These are phyloP conservation scores for Antennarius striatus DNA, from an alignment of 2,113 vertebrate genomes.

Conservation along the genomic window DNA sequence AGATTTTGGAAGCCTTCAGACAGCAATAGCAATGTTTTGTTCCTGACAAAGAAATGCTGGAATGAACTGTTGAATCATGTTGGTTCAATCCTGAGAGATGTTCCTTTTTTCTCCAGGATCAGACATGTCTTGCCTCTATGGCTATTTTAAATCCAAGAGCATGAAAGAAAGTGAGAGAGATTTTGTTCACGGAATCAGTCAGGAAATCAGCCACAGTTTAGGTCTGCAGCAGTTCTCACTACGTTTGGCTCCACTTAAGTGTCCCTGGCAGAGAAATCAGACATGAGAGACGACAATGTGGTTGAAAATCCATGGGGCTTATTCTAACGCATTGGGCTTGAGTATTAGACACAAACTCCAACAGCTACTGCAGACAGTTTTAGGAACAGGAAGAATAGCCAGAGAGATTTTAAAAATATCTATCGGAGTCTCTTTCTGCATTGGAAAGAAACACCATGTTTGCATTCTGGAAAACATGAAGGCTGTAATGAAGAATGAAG, in stretches of 20 bases:
- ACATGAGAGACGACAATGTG: slow-evolving; percentile 14
- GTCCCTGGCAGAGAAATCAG: slow-evolving; percentile 10
- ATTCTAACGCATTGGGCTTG: slow-evolving; percentile 22
- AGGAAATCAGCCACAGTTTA: slow-evolving; percentile 10
- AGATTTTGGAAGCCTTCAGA: slow-evolving; percentile 9
- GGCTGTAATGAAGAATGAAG: slow-evolving; percentile 27
- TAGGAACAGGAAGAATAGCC: slow-evolving; percentile 16
- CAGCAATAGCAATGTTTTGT: background rate
- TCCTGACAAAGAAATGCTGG: background rate
- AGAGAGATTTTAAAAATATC: slow-evolving; percentile 3
- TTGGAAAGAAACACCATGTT: slow-evolving; percentile 31
- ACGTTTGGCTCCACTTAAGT: slow-evolving; percentile 17
- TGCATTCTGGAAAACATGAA: slow-evolving; percentile 25
- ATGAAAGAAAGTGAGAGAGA: slow-evolving; percentile 1
- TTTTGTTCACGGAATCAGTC: background rate
- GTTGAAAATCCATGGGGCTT: slow-evolving; percentile 29
- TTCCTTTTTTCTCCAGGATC: slow-evolving; percentile 6
- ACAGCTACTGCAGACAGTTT: slow-evolving; percentile 6
- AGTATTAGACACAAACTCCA: slow-evolving; percentile 17
- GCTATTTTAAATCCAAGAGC: background rate
- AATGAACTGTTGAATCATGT: slow-evolving; percentile 2
- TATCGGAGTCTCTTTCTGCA: slow-evolving; percentile 5
- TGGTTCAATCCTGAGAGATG: slow-evolving; percentile 9
- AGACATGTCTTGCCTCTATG: background rate
- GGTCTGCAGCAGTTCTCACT: background rate